A percentile compares a stretch with the other conserved stretches of the same genome.
These are phyloP conservation scores for Petroica traversi DNA, from an alignment of 2,113 vertebrate genomes.

Conservation along the genomic window DNA sequence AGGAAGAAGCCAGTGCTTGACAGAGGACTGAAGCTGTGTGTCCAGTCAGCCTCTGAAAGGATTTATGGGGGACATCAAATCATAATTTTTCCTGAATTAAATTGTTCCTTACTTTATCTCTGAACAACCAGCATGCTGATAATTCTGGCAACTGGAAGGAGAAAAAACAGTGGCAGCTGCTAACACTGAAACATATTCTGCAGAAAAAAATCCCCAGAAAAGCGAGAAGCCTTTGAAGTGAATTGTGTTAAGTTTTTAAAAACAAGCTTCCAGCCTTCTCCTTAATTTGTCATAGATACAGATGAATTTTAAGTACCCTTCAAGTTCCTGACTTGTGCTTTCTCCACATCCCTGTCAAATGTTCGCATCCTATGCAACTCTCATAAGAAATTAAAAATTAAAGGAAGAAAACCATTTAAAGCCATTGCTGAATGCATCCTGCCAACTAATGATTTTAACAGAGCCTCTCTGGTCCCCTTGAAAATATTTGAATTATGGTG, in stretches of 20 bases:
- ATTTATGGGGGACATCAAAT: not conserved
- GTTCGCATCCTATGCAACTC: constrained; percentile 14
- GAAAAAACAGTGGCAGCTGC: not conserved
- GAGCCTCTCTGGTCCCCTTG: not conserved
- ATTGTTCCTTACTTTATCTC: constrained; percentile 21
- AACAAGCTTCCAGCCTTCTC: constrained; percentile 49
- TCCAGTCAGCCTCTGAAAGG: not conserved
- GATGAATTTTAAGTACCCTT: constrained; percentile 56
- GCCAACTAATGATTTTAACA: not conserved
- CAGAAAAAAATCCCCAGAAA: not conserved
- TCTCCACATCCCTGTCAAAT: constrained; percentile 36
- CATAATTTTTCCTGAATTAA: not conserved
- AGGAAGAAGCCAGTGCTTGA: not conserved
- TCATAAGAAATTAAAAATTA: not conserved
- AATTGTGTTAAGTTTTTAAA: not conserved
- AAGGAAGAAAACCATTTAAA: not conserved
- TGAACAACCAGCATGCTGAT: not conserved
- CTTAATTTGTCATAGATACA: constrained; percentile 55
- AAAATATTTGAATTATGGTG: not conserved
- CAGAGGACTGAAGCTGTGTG: not conserved
- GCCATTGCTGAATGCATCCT: not conserved
- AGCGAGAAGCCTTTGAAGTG: constrained; percentile 17
- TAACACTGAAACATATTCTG: not conserved
- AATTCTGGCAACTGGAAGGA: constrained; percentile 15
- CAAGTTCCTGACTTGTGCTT: constrained; percentile 47